Conservation (phyloP, 2,113 vertebrate genomes). For the Poeciliopsis turrubarensis region DNA sequence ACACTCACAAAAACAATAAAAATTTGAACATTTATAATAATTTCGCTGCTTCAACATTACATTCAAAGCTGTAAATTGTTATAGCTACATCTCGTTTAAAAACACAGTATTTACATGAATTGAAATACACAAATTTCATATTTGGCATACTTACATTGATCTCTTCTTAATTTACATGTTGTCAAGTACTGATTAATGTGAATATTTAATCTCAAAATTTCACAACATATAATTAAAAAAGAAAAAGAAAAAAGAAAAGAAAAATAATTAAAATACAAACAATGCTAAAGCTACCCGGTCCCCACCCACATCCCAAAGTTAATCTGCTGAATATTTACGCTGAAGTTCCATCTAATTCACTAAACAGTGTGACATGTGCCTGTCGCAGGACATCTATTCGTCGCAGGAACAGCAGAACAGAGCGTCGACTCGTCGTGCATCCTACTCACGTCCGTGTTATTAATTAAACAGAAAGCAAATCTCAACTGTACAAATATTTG, state of each 20-base stretch:
- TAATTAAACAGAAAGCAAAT: constrained; percentile 62
- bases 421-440: constrained; percentile 33
- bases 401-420: constrained; percentile 53
- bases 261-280: constrained; percentile 71
- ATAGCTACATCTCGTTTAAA: constrained; percentile 99
- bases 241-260: constrained; percentile 67
- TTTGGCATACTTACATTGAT: constrained; percentile 99
- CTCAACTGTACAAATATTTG: constrained; percentile 70
- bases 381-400: constrained; percentile 41
- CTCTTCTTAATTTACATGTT: constrained; percentile 90
- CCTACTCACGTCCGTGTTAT: constrained; percentile 49
- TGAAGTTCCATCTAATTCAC: constrained; percentile 49
- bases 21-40: constrained; percentile 97
- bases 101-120: constrained; percentile 98
- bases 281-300: constrained; percentile 71
- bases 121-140: constrained; percentile 96
- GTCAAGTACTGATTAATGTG: constrained; percentile 90
- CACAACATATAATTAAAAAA: constrained; percentile 68
- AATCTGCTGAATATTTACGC: constrained; percentile 65
- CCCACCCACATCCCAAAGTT: constrained; percentile 36
- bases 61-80: constrained; percentile 99
- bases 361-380: constrained; percentile 55
- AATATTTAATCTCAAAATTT: constrained; percentile 76
- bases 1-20: constrained; percentile 96
- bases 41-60: constrained; percentile 98